These are phyloP conservation scores for Drosophila trapezifrons DNA, from an alignment of 1,140 invertebrate species.

Conservation along the genomic window DNA sequence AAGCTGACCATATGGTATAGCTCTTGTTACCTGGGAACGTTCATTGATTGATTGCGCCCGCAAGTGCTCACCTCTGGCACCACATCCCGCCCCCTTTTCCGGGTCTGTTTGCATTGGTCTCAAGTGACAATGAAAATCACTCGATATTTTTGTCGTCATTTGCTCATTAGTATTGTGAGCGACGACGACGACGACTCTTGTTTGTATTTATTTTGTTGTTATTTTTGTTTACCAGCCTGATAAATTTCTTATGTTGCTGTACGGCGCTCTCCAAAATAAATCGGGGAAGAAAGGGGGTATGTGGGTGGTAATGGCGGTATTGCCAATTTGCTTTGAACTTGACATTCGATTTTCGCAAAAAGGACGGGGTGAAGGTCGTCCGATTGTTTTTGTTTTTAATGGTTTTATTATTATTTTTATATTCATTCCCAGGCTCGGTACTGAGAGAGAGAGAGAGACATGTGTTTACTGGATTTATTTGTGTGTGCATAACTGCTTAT, in stretches of 20 bases:
- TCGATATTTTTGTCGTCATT: constrained; percentile 65
- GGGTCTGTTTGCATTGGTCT: constrained; percentile 64
- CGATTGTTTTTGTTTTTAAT: constrained; percentile 13
- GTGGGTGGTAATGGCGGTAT: constrained; percentile 33
- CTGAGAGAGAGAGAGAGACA: constrained; percentile 1
- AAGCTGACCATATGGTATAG: neutral
- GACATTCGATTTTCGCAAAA: constrained; percentile 75
- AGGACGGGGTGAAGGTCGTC: constrained; percentile 71
- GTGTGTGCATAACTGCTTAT: constrained; percentile 53
- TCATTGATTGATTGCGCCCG: constrained; percentile 60
- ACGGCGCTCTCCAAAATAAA: constrained; percentile 20
- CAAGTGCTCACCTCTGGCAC: constrained; percentile 32
- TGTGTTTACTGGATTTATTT: constrained; percentile 37
- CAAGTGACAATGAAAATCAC: constrained; percentile 78
- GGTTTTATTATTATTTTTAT: constrained; percentile 15
- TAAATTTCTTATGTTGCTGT: constrained; percentile 70
- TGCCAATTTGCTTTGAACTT: constrained; percentile 74
- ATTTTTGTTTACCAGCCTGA: constrained; percentile 49
- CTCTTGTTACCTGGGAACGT: constrained; percentile 21
- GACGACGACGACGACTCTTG: constrained; percentile 38
- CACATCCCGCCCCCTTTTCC: constrained; percentile 32
- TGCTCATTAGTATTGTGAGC: constrained; percentile 69
- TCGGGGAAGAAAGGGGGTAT: neutral
- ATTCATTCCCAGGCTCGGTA: constrained; percentile 4
- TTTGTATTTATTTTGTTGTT: constrained; percentile 30